Evolutionary conservation across 2,797 vertebrate genomes (phyloP), one percentile per base, ranked within the genome.

Genomic region (Cynodonichthys magdalenae): DNA sequence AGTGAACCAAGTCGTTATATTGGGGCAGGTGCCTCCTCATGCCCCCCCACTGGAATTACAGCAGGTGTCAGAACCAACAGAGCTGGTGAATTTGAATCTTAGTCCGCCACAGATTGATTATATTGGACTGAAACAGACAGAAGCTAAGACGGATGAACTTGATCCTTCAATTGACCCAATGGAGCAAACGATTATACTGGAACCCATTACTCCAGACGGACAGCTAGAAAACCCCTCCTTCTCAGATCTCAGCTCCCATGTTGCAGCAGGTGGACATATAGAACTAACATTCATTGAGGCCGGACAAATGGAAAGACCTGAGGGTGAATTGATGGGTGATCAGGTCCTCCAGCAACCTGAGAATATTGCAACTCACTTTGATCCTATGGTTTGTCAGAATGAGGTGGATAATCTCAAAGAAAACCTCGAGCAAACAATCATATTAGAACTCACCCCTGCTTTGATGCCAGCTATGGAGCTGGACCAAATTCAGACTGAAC

Each of bases 1-100:
- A 80, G 93, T 93, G 17, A 93, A 93, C 59, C 92, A 94, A 74
- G 85, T 94, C 45, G 92, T 94, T 14, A 88, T 94, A 47, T 18
- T 93, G 63, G 91, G 92, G 14, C 92, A 92, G 73, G 77, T 93
- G 48, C 89, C 92, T 2, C 86, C 80, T 44, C 42, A 91, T 63
- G 85, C 87, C 6, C 82, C 84, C 47, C 85, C 84, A 2, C 64
- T 87, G 44, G 87, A 87, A 58, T 75, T 90, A 20, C 89, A 87
- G 31, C 81, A 87, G 70, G 10, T 84, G n/a, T 69, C 86, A 14
- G 77, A 79, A 14, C 44, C 79, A 19, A 58, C 76, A 46, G 83
- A 84, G 66, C 68, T 65, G 1, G 0, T 68, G 10, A 48, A 49
- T 63, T 44, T 77, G 14, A 81, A 85, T 69, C 51, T 74, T 20